These are phyloP conservation scores for Lordiphosa andalusiaca DNA, from an alignment of 2,888 invertebrate species.

Conservation along the genomic window DNA sequence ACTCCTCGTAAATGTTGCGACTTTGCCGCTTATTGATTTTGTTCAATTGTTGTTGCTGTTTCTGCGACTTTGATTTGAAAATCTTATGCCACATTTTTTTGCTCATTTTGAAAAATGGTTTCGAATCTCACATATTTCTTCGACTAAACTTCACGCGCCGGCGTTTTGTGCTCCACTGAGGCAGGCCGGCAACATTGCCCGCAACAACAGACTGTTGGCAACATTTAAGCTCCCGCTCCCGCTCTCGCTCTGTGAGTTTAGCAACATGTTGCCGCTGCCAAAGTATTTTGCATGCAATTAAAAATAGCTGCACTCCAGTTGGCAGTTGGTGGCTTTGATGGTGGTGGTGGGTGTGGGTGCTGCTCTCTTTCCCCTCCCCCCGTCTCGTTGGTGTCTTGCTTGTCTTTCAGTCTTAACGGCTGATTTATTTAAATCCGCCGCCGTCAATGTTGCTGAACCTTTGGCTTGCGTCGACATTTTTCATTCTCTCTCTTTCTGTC, in stretches of 20 bases:
- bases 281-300: conserved; percentile 63
- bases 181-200: background rate
- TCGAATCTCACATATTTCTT: conserved; percentile 3
- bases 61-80: conserved; percentile 78
- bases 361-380: conserved; percentile 9
- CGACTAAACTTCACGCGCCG: conserved; percentile 50
- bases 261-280: conserved; percentile 52
- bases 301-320: conserved; percentile 71
- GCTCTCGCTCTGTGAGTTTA: conserved; percentile 1
- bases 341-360: conserved; percentile 53
- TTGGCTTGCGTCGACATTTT: conserved; percentile 41
- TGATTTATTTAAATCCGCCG: conserved; percentile 70
- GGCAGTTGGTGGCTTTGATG: conserved; percentile 34
- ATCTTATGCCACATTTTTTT: conserved; percentile 80
- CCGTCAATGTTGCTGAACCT: conserved; percentile 71
- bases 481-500: conserved; percentile 26
- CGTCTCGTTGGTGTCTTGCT: conserved; percentile 3
- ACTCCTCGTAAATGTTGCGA: conserved; percentile 74
- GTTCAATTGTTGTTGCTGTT: conserved; percentile 48
- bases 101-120: conserved; percentile 64
- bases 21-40: conserved; percentile 74
- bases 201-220: background rate
- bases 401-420: conserved; percentile 37
- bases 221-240: background rate
- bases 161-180: conserved; percentile 53